Evolutionary conservation across 2,113 vertebrate species (phyloP), one percentile per base, ranked within the genome.

Genomic region (Microcebus jonahi): DNA sequence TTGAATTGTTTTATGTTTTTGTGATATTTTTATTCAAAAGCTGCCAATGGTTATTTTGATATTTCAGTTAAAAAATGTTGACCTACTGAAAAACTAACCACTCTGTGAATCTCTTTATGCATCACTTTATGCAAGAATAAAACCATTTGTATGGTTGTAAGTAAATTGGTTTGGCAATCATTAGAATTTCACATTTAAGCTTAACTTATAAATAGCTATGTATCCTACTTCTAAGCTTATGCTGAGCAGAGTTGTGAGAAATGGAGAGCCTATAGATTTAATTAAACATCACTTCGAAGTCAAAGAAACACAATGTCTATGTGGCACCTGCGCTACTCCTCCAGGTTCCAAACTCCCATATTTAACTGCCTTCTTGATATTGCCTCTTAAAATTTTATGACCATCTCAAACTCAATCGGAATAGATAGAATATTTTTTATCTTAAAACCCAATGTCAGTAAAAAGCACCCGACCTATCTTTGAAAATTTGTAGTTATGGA

Each of bases 161-260:
- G 10, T 21, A 83, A 96, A 53, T 59, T 77, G 15, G 18, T 77
- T 88, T 88, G 94, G 45, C 5, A 90, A 68, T 92, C 17, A 48
- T 85, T 86, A 81, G 21, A 63, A 42, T 53, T 95, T 80, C 75
- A 63, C 29, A 70, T 91, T 92, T 70, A 92, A 77, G 81, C 75
- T 57, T 67, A 91, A 71, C 45, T 67, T 88, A 50, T 57, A 57
- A 48, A 36, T 67, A 75, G 8, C 57, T 61, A 12, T 73, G 5
- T 55, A 67, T 81, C 11, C 70, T 17, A 59, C 34, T 45, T 77
- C 20, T 68, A 94, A 84, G 1, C 2, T 34, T 93, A 20, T n/a
- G 23, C 70, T 65, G 17, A 85, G 21, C 25, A 55, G 15, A n/a
- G 6, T 8, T 85, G 6, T 70, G 42, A 96, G 13, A 96, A 71